These are phyloP conservation scores for Vombatus ursinus DNA, from an alignment of 2,113 vertebrate species.

Conservation along the genomic window DNA sequence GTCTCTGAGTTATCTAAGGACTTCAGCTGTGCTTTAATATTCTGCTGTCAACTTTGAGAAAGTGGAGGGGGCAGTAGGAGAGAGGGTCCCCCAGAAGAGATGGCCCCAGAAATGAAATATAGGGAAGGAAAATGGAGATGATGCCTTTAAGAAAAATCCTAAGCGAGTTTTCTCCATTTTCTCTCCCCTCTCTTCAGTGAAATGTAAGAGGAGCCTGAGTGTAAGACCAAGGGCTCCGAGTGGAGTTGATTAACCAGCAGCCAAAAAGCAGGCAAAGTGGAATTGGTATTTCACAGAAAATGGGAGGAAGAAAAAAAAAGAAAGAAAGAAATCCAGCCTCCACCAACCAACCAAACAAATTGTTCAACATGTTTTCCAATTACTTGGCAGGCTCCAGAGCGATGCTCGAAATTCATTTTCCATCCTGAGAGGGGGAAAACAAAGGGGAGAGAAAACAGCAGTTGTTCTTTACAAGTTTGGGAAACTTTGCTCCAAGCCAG, in stretches of 20 bases:
- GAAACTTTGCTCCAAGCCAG: conserved; percentile 6
- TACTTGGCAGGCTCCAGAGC: conserved; percentile 12
- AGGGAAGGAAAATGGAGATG: not conserved
- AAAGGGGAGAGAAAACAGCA: conserved; percentile 22
- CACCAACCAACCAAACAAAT: not conserved
- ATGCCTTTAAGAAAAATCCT: not conserved
- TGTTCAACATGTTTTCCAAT: conserved; percentile 49
- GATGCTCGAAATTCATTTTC: conserved; percentile 42
- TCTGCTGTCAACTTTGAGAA: not conserved
- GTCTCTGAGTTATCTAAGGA: not conserved
- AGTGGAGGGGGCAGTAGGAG: not conserved
- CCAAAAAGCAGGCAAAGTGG: not conserved
- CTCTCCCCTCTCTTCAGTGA: not conserved
- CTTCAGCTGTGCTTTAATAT: not conserved
- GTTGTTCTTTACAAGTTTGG: not conserved
- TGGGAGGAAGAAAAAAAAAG: not conserved
- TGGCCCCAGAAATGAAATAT: not conserved
- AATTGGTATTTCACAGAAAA: conserved; percentile 10
- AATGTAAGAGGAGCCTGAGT: not conserved
- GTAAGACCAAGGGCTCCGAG: not conserved
- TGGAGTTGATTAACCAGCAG: not conserved
- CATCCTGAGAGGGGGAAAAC: conserved; percentile 1
- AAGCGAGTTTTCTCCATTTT: not conserved
- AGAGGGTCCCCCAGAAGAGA: not conserved
- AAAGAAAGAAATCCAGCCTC: not conserved